Percentiles rank a stretch among this genome's conserved stretches.
These are phyloP conservation scores for Aeoliscus strigatus DNA, from an alignment of 2,797 vertebrate species.

Conservation along the genomic window DNA sequence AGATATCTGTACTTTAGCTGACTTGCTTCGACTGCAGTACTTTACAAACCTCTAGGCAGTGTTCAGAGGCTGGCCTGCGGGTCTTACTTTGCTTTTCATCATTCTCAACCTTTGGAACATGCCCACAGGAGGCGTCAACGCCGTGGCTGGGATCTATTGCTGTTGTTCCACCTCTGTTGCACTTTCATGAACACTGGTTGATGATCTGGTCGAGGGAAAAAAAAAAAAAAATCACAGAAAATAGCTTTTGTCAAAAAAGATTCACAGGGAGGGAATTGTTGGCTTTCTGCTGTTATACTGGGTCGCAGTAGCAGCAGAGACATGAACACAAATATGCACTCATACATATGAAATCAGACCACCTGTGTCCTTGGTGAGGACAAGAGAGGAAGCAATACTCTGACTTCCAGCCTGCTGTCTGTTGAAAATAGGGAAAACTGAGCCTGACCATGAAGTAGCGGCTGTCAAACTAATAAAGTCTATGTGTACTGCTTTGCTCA, in stretches of 20 bases:
- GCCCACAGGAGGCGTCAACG: conserved; percentile 58
- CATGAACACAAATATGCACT: too few relatives aligned
- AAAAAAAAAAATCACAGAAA: conserved; percentile 37
- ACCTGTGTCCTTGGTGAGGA: too few relatives aligned
- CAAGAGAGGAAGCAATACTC: too few relatives aligned
- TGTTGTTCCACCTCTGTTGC: conserved; percentile 36
- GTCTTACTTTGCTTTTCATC: conserved; percentile 69
- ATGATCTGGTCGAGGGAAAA: conserved; percentile 42
- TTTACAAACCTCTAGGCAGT: conserved; percentile 52
- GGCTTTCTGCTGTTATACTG: too few relatives aligned
- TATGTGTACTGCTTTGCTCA: too few relatives aligned
- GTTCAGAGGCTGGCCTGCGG: conserved; percentile 60
- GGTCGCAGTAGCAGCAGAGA: too few relatives aligned
- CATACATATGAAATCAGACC: too few relatives aligned
- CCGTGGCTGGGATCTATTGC: conserved; percentile 22
- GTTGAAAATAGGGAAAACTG: too few relatives aligned
- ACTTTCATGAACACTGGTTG: conserved; percentile 29
- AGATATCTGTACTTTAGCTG: conserved; percentile 40
- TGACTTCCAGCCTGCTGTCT: too few relatives aligned
- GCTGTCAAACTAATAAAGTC: too few relatives aligned
- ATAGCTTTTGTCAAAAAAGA: conserved; percentile 14
- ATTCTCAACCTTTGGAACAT: conserved; percentile 56
- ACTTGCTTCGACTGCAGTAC: conserved; percentile 64
- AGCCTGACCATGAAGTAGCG: too few relatives aligned
- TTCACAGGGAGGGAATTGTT: not conserved